phyloP scores from a whole-genome alignment of 1,140 invertebrate species.

The Ptiloglossa arizonensis region DNA sequence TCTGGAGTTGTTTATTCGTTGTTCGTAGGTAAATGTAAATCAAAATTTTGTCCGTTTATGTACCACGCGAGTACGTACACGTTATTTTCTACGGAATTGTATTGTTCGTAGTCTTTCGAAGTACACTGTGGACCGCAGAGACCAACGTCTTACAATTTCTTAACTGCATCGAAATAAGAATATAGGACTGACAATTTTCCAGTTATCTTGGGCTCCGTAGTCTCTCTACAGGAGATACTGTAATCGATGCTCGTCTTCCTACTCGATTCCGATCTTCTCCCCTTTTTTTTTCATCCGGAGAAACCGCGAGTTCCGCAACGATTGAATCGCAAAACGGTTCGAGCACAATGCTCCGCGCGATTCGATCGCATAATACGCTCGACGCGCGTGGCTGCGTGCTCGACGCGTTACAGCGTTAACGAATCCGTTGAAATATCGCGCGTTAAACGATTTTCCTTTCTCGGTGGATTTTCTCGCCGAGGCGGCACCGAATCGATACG shows the following conservation, averaged over 20 bases:
- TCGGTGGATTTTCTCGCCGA: neutral
- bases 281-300: neutral
- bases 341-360: neutral
- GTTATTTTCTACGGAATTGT: too few relatives aligned
- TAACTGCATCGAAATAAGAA: too few relatives aligned
- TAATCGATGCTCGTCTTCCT: neutral
- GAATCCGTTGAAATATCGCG: neutral
- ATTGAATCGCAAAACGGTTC: conserved; percentile 8
- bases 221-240: too few relatives aligned
- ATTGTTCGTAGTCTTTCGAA: too few relatives aligned
- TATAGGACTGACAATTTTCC: too few relatives aligned
- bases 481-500: neutral
- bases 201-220: neutral
- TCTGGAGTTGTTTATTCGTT: too few relatives aligned
- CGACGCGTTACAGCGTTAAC: neutral
- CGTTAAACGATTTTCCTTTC: neutral
- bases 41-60: too few relatives aligned
- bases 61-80: too few relatives aligned
- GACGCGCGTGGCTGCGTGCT: neutral
- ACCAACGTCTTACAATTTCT: too few relatives aligned
- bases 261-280: neutral
- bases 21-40: too few relatives aligned
- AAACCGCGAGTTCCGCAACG: neutral
- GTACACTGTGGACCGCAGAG: too few relatives aligned
- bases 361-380: too few relatives aligned